phyloP scores from a whole-genome alignment of 2,113 vertebrate species.

The Struthidea cinerea region DNA sequence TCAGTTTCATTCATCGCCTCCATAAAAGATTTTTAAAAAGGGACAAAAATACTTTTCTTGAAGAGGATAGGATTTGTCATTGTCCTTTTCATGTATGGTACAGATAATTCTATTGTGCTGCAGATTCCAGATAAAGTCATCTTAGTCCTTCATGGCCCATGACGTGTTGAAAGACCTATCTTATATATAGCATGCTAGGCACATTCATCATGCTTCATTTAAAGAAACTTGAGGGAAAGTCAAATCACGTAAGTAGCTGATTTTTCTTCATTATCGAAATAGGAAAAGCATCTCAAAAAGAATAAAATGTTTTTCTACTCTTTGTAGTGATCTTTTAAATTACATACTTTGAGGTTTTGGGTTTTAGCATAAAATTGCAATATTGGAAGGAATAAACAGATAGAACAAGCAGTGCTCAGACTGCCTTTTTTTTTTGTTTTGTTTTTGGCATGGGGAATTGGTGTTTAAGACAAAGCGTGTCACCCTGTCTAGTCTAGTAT shows the following conservation, averaged over 20 bases:
- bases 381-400: neutral
- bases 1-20: neutral
- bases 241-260: neutral
- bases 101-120: neutral
- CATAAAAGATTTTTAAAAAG: neutral
- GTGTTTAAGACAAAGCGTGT: too few relatives aligned
- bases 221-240: neutral
- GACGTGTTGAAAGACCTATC: neutral
- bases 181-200: neutral
- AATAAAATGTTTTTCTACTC: neutral
- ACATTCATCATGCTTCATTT: neutral
- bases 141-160: neutral
- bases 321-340: neutral
- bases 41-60: neutral
- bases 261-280: neutral
- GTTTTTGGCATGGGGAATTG: neutral
- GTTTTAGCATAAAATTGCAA: neutral
- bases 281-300: neutral
- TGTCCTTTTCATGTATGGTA: neutral
- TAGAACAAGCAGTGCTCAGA: neutral
- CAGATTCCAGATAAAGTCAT: neutral
- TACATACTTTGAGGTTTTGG: neutral
- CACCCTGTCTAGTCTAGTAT: neutral
- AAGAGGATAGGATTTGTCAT: neutral
- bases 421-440: too few relatives aligned